A percentile compares a stretch with the other conserved stretches of the same genome.
phyloP scores from a whole-genome alignment of 2,113 vertebrate genomes.

The Phrynocephalus versicolor region DNA sequence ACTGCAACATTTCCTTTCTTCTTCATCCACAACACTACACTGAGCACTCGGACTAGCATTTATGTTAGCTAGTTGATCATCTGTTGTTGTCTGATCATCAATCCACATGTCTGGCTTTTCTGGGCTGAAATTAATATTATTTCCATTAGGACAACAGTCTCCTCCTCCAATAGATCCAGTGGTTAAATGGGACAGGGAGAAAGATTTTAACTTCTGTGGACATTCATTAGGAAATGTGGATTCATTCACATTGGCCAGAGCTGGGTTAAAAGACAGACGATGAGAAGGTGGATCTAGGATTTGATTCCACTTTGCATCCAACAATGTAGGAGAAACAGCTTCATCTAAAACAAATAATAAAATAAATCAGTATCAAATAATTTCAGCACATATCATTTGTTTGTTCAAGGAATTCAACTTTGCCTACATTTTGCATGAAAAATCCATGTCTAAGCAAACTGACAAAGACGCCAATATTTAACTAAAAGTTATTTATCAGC shows the following conservation, averaged over 20 bases:
- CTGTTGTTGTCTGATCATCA: slow-evolving; percentile 82
- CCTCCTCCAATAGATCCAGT: slow-evolving; percentile 64
- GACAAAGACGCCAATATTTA: neutral
- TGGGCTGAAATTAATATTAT: slow-evolving; percentile 72
- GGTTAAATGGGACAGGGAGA: slow-evolving; percentile 72
- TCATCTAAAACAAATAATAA: slow-evolving; percentile 82
- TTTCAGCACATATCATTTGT: neutral
- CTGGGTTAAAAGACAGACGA: slow-evolving; percentile 82
- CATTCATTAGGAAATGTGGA: slow-evolving; percentile 80
- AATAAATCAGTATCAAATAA: slow-evolving; percentile 26
- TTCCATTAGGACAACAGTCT: slow-evolving; percentile 73
- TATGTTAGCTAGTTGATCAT: slow-evolving; percentile 73
- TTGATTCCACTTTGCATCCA: slow-evolving; percentile 94
- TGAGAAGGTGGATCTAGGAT: slow-evolving; percentile 87
- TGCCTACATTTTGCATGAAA: neutral
- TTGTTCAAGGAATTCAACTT: slow-evolving; percentile 3
- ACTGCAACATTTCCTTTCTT: slow-evolving; percentile 70
- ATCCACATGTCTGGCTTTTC: slow-evolving; percentile 80
- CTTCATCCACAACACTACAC: slow-evolving; percentile 63
- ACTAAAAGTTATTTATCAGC: neutral
- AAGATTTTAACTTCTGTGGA: slow-evolving; percentile 83
- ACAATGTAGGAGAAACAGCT: slow-evolving; percentile 83
- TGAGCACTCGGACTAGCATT: slow-evolving; percentile 64
- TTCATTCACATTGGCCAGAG: slow-evolving; percentile 78
- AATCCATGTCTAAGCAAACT: rapidly evolving